phyloP scores from a whole-genome alignment of 1,140 invertebrate genomes.

The Apocrypta bakeri region DNA sequence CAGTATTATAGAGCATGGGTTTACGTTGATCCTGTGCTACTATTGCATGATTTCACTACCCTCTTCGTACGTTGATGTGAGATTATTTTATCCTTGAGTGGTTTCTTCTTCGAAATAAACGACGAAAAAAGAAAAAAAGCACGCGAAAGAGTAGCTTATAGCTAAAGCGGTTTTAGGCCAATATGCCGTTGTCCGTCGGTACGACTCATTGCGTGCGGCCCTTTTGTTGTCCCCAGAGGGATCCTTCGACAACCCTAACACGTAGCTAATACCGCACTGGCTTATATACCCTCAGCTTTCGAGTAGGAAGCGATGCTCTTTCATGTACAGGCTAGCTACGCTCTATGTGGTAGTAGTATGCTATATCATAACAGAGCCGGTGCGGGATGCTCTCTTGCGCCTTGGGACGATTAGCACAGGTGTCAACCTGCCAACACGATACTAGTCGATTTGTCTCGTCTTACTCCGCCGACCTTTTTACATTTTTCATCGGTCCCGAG shows the following conservation, averaged over 20 bases:
- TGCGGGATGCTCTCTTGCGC: slow-evolving; percentile 60
- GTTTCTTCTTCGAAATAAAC: neutral
- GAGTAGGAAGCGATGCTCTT: neutral
- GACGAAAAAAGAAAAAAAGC: slow-evolving; percentile 31
- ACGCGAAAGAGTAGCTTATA: neutral
- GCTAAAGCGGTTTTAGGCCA: slow-evolving; percentile 64
- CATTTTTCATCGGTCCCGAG: neutral
- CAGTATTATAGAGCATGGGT: neutral
- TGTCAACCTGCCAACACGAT: slow-evolving; percentile 59
- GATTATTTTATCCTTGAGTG: too few species aligned
- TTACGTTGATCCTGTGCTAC: too few species aligned
- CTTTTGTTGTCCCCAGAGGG: slow-evolving; percentile 68
- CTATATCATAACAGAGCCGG: slow-evolving; percentile 47
- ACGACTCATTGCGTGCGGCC: slow-evolving; percentile 66
- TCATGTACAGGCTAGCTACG: slow-evolving; percentile 47
- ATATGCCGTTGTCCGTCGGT: slow-evolving; percentile 68
- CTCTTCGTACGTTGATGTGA: too few species aligned
- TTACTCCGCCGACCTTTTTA: neutral
- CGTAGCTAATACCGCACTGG: slow-evolving; percentile 70
- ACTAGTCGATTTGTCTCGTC: slow-evolving; percentile 24
- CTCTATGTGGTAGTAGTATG: neutral
- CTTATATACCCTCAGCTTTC: slow-evolving; percentile 56
- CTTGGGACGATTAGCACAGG: slow-evolving; percentile 63
- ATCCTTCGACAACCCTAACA: slow-evolving; percentile 70
- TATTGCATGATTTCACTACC: too few species aligned